Conservation (phyloP, 2,797 vertebrate species). For the Gouania willdenowi region DNA sequence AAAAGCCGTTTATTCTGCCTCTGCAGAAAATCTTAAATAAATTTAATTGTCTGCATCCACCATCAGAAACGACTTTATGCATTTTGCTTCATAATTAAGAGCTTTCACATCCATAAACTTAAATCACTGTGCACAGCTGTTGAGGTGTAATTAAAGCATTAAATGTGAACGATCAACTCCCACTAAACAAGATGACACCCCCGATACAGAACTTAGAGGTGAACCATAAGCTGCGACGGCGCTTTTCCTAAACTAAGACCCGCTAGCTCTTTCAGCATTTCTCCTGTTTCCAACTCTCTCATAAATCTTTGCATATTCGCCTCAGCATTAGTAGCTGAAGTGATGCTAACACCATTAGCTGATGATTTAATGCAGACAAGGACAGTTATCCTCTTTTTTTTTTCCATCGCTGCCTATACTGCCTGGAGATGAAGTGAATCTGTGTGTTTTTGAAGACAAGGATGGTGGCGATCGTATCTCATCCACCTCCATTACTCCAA, state of each 20-base stretch:
- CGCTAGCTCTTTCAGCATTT: conserved; percentile 14
- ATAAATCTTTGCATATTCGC: conserved; percentile 55
- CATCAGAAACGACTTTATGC: conserved; percentile 82
- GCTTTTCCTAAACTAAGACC: conserved; percentile 33
- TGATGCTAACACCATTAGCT: conserved; percentile 72
- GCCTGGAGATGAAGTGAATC: conserved; percentile 55
- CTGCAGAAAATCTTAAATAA: conserved; percentile 81
- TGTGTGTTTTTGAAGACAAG: conserved; percentile 66
- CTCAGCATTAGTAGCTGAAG: conserved; percentile 49
- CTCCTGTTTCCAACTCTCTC: conserved; percentile 43
- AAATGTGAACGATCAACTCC: conserved; percentile 81
- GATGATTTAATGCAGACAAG: conserved; percentile 73
- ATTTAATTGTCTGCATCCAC: conserved; percentile 84
- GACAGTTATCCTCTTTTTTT: conserved; percentile 68
- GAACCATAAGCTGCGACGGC: conserved; percentile 45
- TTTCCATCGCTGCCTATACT: conserved; percentile 42
- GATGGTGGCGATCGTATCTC: conserved; percentile 63
- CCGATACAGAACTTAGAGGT: conserved; percentile 67
- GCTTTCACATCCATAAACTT: conserved; percentile 84
- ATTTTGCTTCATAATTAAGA: conserved; percentile 85
- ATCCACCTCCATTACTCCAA: conserved; percentile 71
- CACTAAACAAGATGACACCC: conserved; percentile 77
- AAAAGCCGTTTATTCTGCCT: conserved; percentile 63
- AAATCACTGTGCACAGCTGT: conserved; percentile 83
- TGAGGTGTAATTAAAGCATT: conserved; percentile 85